phyloP scores from a whole-genome alignment of 2,888 invertebrate genomes.

The Leptopilina myrica region DNA sequence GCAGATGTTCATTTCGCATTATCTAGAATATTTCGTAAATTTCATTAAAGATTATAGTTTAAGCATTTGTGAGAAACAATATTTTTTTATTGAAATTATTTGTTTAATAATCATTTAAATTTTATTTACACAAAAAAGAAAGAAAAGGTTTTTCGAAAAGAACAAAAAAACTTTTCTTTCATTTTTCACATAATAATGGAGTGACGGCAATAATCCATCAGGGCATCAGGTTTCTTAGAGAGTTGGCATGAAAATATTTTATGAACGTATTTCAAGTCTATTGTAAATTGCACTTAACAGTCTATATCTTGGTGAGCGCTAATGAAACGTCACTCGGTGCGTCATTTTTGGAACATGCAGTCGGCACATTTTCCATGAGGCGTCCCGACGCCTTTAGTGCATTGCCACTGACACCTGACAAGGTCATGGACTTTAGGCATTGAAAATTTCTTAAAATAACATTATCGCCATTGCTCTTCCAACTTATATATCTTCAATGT shows the following conservation, averaged over 20 bases:
- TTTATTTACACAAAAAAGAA: neutral
- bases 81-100: too few species aligned
- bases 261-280: neutral
- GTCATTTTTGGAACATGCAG: conserved; percentile 60
- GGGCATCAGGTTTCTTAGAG: neutral
- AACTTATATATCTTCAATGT: conserved; percentile 35
- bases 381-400: conserved; percentile 55
- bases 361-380: conserved; percentile 53
- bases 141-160: neutral
- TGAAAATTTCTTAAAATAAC: conserved; percentile 54
- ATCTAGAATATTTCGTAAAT: too few species aligned
- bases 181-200: neutral
- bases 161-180: neutral
- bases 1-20: too few species aligned
- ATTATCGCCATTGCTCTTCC: conserved; percentile 51
- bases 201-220: neutral
- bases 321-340: conserved; percentile 69
- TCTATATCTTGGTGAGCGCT: conserved; percentile 55
- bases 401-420: conserved; percentile 56
- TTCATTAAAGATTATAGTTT: too few species aligned
- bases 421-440: conserved; percentile 57
- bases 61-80: too few species aligned
- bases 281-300: conserved; percentile 14
- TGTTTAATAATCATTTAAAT: too few species aligned
- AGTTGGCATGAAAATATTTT: neutral